These are phyloP conservation scores for Bovichtus diacanthus DNA, from an alignment of 2,797 vertebrate genomes.

Conservation along the genomic window DNA sequence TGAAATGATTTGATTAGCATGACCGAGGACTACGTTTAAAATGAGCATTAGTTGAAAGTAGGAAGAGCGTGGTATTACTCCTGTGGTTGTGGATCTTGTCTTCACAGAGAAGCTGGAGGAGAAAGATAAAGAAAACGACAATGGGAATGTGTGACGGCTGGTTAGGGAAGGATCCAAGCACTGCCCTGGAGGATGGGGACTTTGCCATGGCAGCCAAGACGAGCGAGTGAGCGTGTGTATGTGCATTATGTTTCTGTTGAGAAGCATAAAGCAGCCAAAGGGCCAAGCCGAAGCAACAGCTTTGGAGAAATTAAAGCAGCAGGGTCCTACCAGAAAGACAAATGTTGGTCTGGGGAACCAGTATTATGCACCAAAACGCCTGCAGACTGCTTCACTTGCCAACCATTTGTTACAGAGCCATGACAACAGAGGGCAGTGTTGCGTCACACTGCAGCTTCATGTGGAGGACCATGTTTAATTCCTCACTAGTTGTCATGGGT, in stretches of 20 bases:
- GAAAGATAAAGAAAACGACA: constrained; percentile 66
- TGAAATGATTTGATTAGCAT: constrained; percentile 28
- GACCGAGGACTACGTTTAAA: constrained; percentile 12
- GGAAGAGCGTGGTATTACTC: constrained; percentile 58
- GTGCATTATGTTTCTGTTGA: constrained; percentile 41
- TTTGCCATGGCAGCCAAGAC: constrained; percentile 60
- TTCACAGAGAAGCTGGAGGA: constrained; percentile 76
- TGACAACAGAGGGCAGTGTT: constrained; percentile 77
- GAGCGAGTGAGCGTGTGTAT: constrained; percentile 15
- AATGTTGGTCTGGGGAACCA: constrained; percentile 31
- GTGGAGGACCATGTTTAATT: neutral
- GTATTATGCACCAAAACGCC: constrained; percentile 24
- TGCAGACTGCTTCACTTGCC: constrained; percentile 37
- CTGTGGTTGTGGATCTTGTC: constrained; percentile 66
- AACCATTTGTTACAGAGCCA: constrained; percentile 20
- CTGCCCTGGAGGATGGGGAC: constrained; percentile 54
- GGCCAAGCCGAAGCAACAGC: constrained; percentile 44
- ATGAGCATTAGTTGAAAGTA: constrained; percentile 55
- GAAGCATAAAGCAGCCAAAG: constrained; percentile 60
- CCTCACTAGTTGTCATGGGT: constrained; percentile 3
- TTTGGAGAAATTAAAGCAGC: constrained; percentile 47
- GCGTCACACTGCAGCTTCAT: constrained; percentile 34
- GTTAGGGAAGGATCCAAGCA: constrained; percentile 68
- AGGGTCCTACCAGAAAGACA: constrained; percentile 26
- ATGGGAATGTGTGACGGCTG: constrained; percentile 65